Percentiles rank a stretch among this genome's conserved stretches.
Evolutionary conservation across 2,888 invertebrate species (phyloP).

Genomic region (Calliopum simillimum): DNA sequence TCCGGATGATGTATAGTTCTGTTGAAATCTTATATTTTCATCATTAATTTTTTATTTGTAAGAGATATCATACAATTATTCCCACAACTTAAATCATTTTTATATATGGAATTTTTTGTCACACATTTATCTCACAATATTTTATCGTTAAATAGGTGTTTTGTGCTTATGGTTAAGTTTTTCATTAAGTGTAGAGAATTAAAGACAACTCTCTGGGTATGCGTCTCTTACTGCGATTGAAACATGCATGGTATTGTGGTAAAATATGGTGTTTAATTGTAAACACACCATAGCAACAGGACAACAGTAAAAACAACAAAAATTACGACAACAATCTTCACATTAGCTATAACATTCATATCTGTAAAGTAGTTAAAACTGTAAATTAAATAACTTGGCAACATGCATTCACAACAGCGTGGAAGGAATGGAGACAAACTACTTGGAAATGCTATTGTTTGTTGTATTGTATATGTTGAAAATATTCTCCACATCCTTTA

Average conservation of each 20-base stretch:
- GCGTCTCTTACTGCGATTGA: background rate
- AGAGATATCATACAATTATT: no score
- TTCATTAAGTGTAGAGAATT: no score
- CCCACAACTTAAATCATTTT: no score
- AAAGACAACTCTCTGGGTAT: no score
- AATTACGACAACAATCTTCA: background rate
- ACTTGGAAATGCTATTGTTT: background rate
- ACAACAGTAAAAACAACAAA: background rate
- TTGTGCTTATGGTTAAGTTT: no score
- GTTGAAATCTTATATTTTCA: no score
- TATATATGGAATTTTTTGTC: no score
- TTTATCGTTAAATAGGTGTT: no score
- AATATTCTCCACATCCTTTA: background rate
- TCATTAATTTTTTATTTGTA: no score
- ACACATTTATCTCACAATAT: no score
- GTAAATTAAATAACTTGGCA: conserved; percentile 29
- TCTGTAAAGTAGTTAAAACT: conserved; percentile 26
- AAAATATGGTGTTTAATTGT: conserved; percentile 9
- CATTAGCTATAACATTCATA: background rate
- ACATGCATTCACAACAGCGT: background rate
- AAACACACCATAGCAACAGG: conserved; percentile 9
- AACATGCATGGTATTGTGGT: background rate
- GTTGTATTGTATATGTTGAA: background rate
- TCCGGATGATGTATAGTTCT: no score
- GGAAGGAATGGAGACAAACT: background rate